Evolutionary conservation across 2,113 vertebrate genomes (phyloP), one percentile per base, ranked within the genome.

Genomic region (Patagioenas fasciata): DNA sequence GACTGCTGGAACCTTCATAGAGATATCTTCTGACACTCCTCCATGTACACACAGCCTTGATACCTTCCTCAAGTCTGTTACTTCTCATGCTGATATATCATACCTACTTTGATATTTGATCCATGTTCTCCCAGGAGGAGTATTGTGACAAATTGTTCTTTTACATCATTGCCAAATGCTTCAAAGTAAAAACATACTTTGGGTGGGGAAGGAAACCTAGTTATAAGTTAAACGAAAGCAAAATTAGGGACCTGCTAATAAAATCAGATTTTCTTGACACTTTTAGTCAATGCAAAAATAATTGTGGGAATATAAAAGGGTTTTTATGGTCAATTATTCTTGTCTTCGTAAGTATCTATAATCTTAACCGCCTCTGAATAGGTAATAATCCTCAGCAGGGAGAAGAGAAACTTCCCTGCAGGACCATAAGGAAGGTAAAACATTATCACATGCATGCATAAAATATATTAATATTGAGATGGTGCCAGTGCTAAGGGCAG

Each of bases 281-380:
- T 97, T 98, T 98, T 96, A 98, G 98, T 98, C 98, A 98, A 98
- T 98, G 98, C 97, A 98, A 98, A 98, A 98, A 98, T 98, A 98
- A 98, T 98, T 98, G 98, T 98, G 96, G 96, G 97, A 97, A 97
- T 98, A 98, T 98, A 98, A 98, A 98, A 98, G 96, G 96, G 16
- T 96, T 98, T 98, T 98, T 98, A 98, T 98, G 97, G 97, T 97
- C 98, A 98, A 98, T 98, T 98, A 98, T 98, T 98, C 98, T 97
- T 98, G 97, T 98, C 98, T 98, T 98, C 94, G 97, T 98, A 98
- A 98, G 98, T 98, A 96, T 97, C 98, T 98, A 96, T 98, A 98
- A 98, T 97, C 97, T 97, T 97, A 98, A 97, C 96, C 85, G 2
- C 95, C 93, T 98, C 84, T 92, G 97, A 98, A 96, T 80, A 98